A percentile compares a stretch with the other conserved stretches of the same genome.
Evolutionary conservation across 2,888 invertebrate genomes (phyloP).

Genomic region (Muscina levida): DNA sequence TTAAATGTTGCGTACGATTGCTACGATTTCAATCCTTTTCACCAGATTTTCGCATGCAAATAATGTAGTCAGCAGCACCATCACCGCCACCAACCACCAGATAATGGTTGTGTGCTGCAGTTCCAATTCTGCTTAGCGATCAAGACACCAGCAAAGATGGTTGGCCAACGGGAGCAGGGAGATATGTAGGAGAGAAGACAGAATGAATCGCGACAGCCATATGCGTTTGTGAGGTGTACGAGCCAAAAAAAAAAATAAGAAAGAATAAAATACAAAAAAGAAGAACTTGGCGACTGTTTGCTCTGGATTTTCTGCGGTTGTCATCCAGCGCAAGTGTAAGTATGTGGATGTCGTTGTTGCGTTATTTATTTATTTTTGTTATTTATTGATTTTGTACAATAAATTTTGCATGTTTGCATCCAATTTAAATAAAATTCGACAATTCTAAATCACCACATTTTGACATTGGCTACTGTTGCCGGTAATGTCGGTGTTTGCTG

Average conservation of each 20-base stretch:
- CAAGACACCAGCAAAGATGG: no score
- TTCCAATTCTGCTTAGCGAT: conserved; percentile 7
- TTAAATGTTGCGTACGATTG: conserved; percentile 50
- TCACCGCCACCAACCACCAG: no score
- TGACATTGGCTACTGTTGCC: conserved; percentile 76
- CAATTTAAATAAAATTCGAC: conserved; percentile 80
- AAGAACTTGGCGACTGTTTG: conserved; percentile 3
- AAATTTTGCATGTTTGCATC: conserved; percentile 80
- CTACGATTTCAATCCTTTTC: conserved; percentile 25
- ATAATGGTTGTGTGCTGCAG: no score
- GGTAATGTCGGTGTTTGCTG: conserved; percentile 58
- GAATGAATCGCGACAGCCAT: conserved; percentile 7
- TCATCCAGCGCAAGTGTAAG: conserved; percentile 27
- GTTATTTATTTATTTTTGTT: conserved; percentile 68
- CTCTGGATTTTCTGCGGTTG: conserved; percentile 1
- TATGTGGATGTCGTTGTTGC: conserved; percentile 54
- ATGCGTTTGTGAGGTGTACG: conserved; percentile 27
- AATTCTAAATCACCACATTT: conserved; percentile 80
- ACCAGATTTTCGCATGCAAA: conserved; percentile 56
- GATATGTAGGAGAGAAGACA: no score
- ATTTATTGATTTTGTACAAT: conserved; percentile 79
- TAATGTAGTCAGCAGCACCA: conserved; percentile 30
- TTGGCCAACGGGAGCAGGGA: no score
- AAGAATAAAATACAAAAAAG: no score
- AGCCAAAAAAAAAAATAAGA: no score